phyloP scores from a whole-genome alignment of 2,113 vertebrate genomes.

The Aleadryas rufinucha region DNA sequence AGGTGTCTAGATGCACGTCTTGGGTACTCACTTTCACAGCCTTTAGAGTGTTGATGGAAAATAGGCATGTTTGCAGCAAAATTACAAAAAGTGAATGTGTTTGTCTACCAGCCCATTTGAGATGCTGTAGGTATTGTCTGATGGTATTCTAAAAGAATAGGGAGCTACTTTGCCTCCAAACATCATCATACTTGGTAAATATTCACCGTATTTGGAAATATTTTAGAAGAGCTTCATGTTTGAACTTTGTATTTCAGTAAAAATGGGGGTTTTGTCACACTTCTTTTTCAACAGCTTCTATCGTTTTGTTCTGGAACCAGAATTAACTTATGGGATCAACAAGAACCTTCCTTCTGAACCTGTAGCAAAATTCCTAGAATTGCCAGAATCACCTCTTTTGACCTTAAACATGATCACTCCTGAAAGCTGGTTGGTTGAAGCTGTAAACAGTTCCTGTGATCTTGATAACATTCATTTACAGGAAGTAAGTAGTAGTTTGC shows the following conservation, averaged over 20 bases:
- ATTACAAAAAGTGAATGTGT: not conserved
- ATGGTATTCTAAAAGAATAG: not conserved
- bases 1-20: not conserved
- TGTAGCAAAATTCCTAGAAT: slow-evolving; percentile 85
- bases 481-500: slow-evolving; percentile 75
- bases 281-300: slow-evolving; percentile 84
- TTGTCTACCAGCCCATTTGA: not conserved
- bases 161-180: not conserved
- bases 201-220: not conserved
- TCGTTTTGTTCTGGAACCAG: slow-evolving; percentile 90
- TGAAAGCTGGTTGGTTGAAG: slow-evolving; percentile 94
- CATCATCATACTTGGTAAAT: not conserved
- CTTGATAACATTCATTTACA: slow-evolving; percentile 94
- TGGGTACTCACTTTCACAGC: not conserved
- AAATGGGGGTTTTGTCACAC: not conserved
- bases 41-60: not conserved
- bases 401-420: slow-evolving; percentile 96
- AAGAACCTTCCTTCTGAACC: slow-evolving; percentile 79
- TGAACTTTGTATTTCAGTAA: not conserved
- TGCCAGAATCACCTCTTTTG: slow-evolving; percentile 89
- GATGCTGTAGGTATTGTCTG: not conserved
- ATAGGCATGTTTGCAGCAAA: not conserved
- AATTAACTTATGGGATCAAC: slow-evolving; percentile 76
- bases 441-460: slow-evolving; percentile 86
- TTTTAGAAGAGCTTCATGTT: not conserved